A percentile compares a stretch with the other conserved stretches of the same genome.
Conservation (phyloP, 2,113 vertebrate genomes). For the Panurus biarmicus region DNA sequence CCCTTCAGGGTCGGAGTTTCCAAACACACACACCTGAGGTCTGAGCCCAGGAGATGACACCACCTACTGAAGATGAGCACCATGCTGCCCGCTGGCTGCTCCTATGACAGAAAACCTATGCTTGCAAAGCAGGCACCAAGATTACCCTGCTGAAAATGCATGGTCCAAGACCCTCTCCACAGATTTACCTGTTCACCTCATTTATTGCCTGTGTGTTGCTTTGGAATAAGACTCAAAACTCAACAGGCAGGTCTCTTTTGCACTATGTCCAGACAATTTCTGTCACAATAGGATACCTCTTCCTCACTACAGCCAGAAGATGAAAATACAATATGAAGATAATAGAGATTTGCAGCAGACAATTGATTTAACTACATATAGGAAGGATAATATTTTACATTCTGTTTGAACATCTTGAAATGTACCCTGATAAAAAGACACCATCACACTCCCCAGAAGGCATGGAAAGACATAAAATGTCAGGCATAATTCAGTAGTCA, state of each 20-base stretch:
- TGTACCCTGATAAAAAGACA: neutral
- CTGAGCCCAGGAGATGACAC: neutral
- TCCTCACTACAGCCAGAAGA: neutral
- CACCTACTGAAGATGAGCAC: neutral
- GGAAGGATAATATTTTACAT: neutral
- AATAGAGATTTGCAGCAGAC: neutral
- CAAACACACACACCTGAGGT: neutral
- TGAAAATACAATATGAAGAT: neutral
- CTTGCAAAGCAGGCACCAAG: neutral
- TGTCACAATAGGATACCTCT: neutral
- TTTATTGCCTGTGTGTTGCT: neutral
- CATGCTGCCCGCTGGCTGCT: neutral
- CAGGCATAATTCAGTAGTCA: neutral
- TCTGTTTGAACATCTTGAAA: neutral
- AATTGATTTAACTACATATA: neutral
- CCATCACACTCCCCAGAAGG: neutral
- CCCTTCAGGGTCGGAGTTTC: neutral
- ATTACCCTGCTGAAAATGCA: neutral
- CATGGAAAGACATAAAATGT: neutral
- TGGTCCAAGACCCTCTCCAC: neutral
- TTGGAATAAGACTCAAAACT: neutral
- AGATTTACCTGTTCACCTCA: neutral
- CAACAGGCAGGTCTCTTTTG: neutral
- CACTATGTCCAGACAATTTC: neutral
- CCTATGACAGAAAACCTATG: neutral